Percentiles rank a stretch among this genome's conserved stretches.
Evolutionary conservation across 1,140 invertebrate species (phyloP).

Genomic region (Antheraea pernyi): DNA sequence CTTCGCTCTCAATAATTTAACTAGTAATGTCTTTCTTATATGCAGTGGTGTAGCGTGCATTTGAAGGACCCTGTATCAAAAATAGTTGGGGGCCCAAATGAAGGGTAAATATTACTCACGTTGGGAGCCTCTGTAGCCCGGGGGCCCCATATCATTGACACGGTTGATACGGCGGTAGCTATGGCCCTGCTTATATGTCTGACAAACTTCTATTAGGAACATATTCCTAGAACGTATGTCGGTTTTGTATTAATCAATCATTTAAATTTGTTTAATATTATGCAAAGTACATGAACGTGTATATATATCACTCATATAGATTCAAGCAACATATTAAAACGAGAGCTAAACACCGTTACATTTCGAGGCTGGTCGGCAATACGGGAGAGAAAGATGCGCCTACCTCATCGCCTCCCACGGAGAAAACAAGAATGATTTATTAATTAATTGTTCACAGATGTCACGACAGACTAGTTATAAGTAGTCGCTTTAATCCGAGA

Average conservation of each 20-base stretch:
- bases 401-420: constrained; percentile 30
- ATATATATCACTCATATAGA: neutral
- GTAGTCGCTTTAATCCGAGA: constrained; percentile 26
- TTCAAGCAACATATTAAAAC: constrained; percentile 8
- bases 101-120: too few species aligned
- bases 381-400: constrained; percentile 35
- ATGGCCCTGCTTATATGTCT: too few species aligned
- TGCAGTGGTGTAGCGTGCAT: too few species aligned
- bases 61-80: too few species aligned
- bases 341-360: constrained; percentile 65
- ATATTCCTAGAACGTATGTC: neutral
- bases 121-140: too few species aligned
- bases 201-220: neutral
- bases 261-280: neutral
- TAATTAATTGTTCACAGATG: constrained; percentile 26
- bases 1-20: neutral
- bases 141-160: too few species aligned
- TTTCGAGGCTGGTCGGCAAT: constrained; percentile 29
- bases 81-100: too few species aligned
- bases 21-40: neutral
- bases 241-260: neutral
- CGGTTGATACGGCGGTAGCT: too few species aligned
- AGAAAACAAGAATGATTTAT: neutral
- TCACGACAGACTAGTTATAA: constrained; percentile 21
- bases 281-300: neutral